A percentile compares a stretch with the other conserved stretches of the same genome.
These are phyloP conservation scores for Schlechtendalia chinensis DNA, from an alignment of 1,140 invertebrate species.

Conservation along the genomic window DNA sequence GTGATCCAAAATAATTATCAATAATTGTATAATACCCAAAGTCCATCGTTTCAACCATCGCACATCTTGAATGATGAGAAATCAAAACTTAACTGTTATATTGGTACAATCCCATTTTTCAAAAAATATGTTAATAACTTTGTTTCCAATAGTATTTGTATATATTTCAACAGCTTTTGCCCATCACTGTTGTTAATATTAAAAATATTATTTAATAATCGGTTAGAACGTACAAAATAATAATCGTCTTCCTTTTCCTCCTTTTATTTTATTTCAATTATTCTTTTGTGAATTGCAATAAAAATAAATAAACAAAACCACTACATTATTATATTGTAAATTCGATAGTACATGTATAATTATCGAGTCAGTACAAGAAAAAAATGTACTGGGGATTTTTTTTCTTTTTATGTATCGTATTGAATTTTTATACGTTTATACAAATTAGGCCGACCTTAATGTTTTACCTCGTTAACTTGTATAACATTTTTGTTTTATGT, in stretches of 20 bases:
- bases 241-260: too few relatives aligned
- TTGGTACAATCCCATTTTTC: neutral
- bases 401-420: neutral
- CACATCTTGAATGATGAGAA: too few relatives aligned
- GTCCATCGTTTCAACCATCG: too few relatives aligned
- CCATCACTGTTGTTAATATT: neutral
- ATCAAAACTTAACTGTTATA: neutral
- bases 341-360: neutral
- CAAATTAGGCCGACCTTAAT: neutral
- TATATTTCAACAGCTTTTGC: neutral
- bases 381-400: neutral
- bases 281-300: neutral
- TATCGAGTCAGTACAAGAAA: neutral
- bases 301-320: neutral
- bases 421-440: neutral
- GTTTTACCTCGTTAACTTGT: neutral
- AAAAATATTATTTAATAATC: neutral
- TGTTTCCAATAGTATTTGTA: neutral
- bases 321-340: neutral
- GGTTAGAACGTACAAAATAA: neutral
- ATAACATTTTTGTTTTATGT: conserved; percentile 3
- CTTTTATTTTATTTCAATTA: too few relatives aligned
- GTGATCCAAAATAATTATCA: neutral
- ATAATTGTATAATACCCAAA: neutral
- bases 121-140: neutral